phyloP scores from a whole-genome alignment of 2,797 vertebrate species.

The Squalus acanthias region DNA sequence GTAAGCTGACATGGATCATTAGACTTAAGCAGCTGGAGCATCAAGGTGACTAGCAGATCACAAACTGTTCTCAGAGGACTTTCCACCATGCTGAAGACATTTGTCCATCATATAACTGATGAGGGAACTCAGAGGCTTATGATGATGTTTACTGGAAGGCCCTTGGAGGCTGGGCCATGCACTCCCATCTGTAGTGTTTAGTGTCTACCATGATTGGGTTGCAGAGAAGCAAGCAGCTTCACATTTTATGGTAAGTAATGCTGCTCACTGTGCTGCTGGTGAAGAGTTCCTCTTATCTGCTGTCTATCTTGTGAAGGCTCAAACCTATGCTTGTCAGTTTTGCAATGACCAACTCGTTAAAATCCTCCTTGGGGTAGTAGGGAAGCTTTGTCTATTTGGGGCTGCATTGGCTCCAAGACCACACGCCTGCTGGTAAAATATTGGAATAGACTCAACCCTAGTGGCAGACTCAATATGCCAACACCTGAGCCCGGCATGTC shows the following conservation, averaged over 20 bases:
- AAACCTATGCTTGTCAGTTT: background rate
- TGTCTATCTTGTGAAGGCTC: background rate
- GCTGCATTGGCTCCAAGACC: background rate
- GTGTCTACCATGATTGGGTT: background rate
- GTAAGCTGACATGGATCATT: background rate
- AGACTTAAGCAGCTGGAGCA: background rate
- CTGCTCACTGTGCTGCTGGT: background rate
- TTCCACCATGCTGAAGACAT: background rate
- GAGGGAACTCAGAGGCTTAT: background rate
- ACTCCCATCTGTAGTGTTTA: background rate
- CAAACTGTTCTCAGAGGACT: background rate
- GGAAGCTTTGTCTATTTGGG: background rate
- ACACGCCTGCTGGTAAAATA: background rate
- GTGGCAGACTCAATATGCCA: background rate
- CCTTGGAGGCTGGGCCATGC: background rate
- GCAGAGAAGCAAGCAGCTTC: background rate
- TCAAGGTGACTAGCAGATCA: background rate
- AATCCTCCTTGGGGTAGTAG: conserved; percentile 1
- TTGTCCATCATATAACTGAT: background rate
- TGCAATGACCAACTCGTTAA: background rate
- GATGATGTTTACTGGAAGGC: background rate
- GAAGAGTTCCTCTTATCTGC: background rate
- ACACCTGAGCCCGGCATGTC: background rate
- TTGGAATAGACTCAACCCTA: background rate
- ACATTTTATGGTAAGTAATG: background rate